Percentiles rank a stretch among this genome's conserved stretches.
phyloP scores from a whole-genome alignment of 2,888 invertebrate species.

The Lottia scabra region DNA sequence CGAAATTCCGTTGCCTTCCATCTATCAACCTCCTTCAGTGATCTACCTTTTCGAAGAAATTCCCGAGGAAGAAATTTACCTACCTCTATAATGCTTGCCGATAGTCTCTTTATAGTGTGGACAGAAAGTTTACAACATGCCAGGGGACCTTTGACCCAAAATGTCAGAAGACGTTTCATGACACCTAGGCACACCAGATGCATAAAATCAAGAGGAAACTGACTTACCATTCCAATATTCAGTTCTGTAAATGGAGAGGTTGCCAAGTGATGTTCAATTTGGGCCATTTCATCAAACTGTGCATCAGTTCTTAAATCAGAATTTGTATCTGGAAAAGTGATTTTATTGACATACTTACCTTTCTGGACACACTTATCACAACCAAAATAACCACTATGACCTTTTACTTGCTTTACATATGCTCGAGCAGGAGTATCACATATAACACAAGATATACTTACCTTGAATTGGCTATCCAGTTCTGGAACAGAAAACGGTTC shows the following conservation, averaged over 20 bases:
- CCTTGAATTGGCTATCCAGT: background rate
- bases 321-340: constrained; percentile 30
- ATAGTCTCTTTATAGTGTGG: constrained; percentile 22
- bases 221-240: constrained; percentile 31
- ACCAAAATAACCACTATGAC: constrained; percentile 51
- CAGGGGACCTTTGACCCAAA: constrained; percentile 33
- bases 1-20: constrained; percentile 58
- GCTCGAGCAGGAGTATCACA: constrained; percentile 58
- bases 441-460: constrained; percentile 36
- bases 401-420: constrained; percentile 49
- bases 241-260: constrained; percentile 21
- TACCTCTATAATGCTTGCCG: constrained; percentile 21
- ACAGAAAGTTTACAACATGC: background rate
- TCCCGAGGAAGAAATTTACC: constrained; percentile 33
- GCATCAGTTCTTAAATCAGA: constrained; percentile 28
- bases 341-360: constrained; percentile 27
- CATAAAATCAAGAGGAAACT: constrained; percentile 52
- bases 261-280: constrained; percentile 37
- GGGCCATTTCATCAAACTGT: constrained; percentile 32
- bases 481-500: constrained; percentile 7
- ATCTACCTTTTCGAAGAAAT: constrained; percentile 42
- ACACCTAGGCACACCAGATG: constrained; percentile 53
- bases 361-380: constrained; percentile 49
- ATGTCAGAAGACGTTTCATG: constrained; percentile 25
- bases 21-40: constrained; percentile 36